Conservation (phyloP, 2,797 vertebrate species). For the Chromis chromis region DNA sequence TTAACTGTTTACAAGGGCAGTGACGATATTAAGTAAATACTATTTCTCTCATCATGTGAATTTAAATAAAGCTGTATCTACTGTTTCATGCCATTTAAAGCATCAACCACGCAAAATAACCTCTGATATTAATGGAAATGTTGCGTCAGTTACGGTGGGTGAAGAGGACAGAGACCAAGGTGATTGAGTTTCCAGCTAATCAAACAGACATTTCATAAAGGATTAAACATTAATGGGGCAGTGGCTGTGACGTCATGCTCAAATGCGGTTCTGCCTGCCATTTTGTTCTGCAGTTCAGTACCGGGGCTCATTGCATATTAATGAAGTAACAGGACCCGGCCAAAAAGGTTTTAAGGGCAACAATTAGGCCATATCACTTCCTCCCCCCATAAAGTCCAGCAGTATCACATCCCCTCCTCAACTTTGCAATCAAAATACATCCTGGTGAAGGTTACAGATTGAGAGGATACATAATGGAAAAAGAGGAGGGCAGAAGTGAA, state of each 20-base stretch:
- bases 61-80: neutral
- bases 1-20: neutral
- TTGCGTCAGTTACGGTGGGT: neutral
- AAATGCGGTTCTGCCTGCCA: constrained; percentile 45
- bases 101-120: neutral
- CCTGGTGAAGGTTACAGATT: constrained; percentile 56
- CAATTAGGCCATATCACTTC: constrained; percentile 72
- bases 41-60: neutral
- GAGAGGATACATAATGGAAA: constrained; percentile 35
- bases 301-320: constrained; percentile 72
- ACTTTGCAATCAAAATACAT: constrained; percentile 59
- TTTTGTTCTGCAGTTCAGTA: constrained; percentile 70
- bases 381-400: constrained; percentile 43
- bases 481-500: constrained; percentile 54
- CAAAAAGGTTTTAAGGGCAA: constrained; percentile 60
- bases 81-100: constrained; percentile 4
- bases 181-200: constrained; percentile 64
- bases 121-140: constrained; percentile 8
- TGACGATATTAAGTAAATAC: too few species aligned
- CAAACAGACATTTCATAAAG: constrained; percentile 76
- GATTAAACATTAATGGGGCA: constrained; percentile 74
- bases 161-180: constrained; percentile 28
- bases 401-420: constrained; percentile 64
- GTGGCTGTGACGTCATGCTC: constrained; percentile 35
- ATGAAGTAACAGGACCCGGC: constrained; percentile 76